Base-by-base conservation (phyloP, 2,113 vertebrate genomes). In the Campylomormyrus tamandua region DNA sequence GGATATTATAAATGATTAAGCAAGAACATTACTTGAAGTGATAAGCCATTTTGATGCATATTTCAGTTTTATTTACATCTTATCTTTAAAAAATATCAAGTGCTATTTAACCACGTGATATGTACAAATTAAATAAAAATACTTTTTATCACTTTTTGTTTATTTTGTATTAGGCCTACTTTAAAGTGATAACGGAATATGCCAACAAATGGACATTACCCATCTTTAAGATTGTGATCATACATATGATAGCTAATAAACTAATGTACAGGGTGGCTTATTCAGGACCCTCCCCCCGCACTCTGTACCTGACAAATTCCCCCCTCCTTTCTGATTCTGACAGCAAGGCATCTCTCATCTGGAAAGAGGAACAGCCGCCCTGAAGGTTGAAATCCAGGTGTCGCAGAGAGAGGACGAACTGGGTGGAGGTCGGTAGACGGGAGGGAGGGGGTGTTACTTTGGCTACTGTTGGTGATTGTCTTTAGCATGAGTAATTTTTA, bases 401-500 rank as follows among this genome's bases (percentile, higher is more conserved):
- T 91, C 15, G 91, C 91, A 8, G 77, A 39, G 77, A 27, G 21
- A 90, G 87, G 87, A 87, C 86, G 89, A 27, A n/a, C 11, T 35
- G 70, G 70, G 1, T 15, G 11, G 27, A 13, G 31, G 87, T 91
- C 89, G 90, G 27, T 5, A 0, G 66, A 15, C 8, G 13, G 85
- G 91, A 89, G 91, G 24, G 58, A 27, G 9, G 9, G 66, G 66
- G 0, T 52, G 50, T 39, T 39, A 77, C 70, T 31, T 86, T 86
- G 87, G 90, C 91, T 85, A 89, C 90, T 42, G 85, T 90, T 88
- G 88, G 91, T 84, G 88, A 93, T 92, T 92, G 94, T 95, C 92
- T 94, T 93, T 92, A 91, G 88, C 93, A 94, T 92, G 91, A 94
- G 94, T 95, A 91, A 93, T 94, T 93, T 94, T 93, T 92, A 95